These are phyloP conservation scores for Seira ritae DNA, from an alignment of 2,888 invertebrate genomes.

Conservation along the genomic window DNA sequence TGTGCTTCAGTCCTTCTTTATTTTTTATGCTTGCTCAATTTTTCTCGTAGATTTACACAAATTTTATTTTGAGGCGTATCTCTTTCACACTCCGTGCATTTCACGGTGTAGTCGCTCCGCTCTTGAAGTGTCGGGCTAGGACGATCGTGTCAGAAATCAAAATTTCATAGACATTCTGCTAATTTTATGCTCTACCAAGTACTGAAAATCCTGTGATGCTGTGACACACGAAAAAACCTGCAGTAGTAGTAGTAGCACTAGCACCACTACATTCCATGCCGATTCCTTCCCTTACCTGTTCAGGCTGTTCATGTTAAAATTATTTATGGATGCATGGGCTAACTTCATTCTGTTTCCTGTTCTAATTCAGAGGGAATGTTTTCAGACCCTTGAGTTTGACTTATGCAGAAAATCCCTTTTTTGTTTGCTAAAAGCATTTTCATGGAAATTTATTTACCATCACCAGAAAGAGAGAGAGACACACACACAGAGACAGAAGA, in stretches of 20 bases:
- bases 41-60: constrained; percentile 1
- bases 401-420: constrained; percentile 9
- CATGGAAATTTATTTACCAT: neutral
- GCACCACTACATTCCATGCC: neutral
- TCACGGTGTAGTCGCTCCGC: neutral
- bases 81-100: constrained; percentile 15
- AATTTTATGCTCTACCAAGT: constrained; percentile 20
- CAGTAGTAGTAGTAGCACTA: too few relatives aligned
- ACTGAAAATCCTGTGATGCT: neutral
- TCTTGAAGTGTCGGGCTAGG: neutral
- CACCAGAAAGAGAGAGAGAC: neutral
- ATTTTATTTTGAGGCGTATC: constrained; percentile 17
- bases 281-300: constrained; percentile 9
- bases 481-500: constrained; percentile 9
- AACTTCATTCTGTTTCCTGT: constrained; percentile 8
- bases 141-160: constrained; percentile 22
- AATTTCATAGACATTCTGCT: constrained; percentile 5
- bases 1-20: neutral
- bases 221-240: constrained; percentile 8
- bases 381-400: constrained; percentile 5
- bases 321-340: constrained; percentile 13
- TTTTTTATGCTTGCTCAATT: neutral
- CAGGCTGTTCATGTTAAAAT: constrained; percentile 2
- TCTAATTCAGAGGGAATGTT: neutral
- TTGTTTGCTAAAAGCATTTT: constrained; percentile 30